phyloP scores from a whole-genome alignment of 2,797 vertebrate species.

The Geotrypetes seraphini region DNA sequence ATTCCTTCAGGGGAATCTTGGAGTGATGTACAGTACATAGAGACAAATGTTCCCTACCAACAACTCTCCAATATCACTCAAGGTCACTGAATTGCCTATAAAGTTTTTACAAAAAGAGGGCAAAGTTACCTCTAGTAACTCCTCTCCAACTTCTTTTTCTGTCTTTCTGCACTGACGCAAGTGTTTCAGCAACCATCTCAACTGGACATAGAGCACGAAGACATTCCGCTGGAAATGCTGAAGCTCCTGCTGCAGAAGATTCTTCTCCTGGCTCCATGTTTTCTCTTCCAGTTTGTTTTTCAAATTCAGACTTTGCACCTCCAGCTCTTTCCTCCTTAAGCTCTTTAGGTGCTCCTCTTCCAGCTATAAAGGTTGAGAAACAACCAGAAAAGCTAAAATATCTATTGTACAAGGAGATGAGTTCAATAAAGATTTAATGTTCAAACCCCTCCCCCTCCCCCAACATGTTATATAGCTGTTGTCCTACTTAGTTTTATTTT shows the following conservation, averaged over 20 bases:
- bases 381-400: background rate
- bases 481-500: too few relatives aligned
- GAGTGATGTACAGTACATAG: too few relatives aligned
- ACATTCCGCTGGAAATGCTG: constrained; percentile 81
- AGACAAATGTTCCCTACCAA: too few relatives aligned
- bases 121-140: constrained; percentile 56
- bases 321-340: constrained; percentile 66
- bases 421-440: too few relatives aligned
- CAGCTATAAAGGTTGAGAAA: constrained; percentile 45
- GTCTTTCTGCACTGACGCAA: constrained; percentile 73
- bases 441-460: too few relatives aligned
- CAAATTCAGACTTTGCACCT: constrained; percentile 77
- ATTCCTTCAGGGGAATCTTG: too few relatives aligned
- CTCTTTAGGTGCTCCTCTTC: constrained; percentile 65
- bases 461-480: too few relatives aligned
- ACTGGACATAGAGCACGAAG: constrained; percentile 83
- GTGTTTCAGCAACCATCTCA: constrained; percentile 82
- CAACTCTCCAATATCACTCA: too few relatives aligned
- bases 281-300: constrained; percentile 65
- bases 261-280: constrained; percentile 78
- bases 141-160: constrained; percentile 51
- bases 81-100: too few relatives aligned
- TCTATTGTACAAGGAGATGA: too few relatives aligned
- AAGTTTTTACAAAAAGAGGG: background rate
- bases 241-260: constrained; percentile 75